Evolutionary conservation across 2,888 invertebrate genomes (phyloP).

Genomic region (Tanypteryx hageni): DNA sequence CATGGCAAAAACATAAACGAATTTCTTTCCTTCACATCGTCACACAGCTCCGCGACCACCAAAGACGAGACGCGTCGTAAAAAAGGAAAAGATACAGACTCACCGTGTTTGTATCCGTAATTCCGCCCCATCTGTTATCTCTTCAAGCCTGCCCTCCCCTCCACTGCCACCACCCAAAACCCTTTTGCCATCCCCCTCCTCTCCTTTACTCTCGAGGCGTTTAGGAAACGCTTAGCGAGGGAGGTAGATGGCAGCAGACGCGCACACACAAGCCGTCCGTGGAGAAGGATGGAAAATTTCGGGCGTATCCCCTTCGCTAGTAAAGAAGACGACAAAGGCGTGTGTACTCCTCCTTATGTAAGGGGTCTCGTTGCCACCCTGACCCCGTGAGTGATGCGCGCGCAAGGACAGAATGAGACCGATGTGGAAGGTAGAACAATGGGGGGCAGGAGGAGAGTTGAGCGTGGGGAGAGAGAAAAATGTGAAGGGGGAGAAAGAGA

Average conservation of each 20-base stretch:
- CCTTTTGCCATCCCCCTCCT: neutral
- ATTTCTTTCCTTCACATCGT: neutral
- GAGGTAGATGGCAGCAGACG: too few relatives aligned
- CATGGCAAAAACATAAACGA: neutral
- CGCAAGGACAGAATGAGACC: neutral
- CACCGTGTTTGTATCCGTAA: slow-evolving; percentile 13
- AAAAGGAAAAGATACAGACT: slow-evolving; percentile 14
- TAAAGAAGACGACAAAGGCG: neutral
- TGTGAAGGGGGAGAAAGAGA: neutral
- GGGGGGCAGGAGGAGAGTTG: neutral
- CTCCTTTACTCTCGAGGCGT: neutral
- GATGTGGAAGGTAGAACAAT: neutral
- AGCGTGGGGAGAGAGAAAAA: neutral
- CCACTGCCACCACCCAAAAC: neutral
- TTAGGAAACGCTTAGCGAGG: slow-evolving; percentile 5
- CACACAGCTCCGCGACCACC: neutral
- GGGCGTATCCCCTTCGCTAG: neutral
- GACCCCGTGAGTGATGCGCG: neutral
- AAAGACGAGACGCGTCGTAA: neutral
- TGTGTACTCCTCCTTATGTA: neutral
- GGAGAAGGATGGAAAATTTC: neutral
- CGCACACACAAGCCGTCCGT: neutral
- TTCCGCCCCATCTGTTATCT: neutral
- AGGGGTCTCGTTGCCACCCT: slow-evolving; percentile 9
- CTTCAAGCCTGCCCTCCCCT: neutral